Evolutionary conservation across 2,888 invertebrate species (phyloP).

Genomic region (Dynastes tityus): DNA sequence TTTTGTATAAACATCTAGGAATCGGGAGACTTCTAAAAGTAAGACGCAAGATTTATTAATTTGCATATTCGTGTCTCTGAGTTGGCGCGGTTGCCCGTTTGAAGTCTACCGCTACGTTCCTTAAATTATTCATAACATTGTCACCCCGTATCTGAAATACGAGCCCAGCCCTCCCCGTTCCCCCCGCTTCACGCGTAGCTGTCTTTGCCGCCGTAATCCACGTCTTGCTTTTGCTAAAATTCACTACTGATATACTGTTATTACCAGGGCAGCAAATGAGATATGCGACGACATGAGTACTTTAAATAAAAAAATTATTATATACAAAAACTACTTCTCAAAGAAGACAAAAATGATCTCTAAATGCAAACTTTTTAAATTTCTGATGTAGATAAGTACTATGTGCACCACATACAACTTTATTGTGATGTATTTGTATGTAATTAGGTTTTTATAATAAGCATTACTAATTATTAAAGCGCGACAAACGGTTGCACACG

Average conservation of each 20-base stretch:
- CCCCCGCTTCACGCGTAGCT: not conserved
- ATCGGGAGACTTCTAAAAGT: constrained; percentile 65
- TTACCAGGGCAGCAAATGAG: no score
- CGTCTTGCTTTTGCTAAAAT: constrained; percentile 33
- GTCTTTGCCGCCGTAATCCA: constrained; percentile 14
- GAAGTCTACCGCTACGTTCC: constrained; percentile 65
- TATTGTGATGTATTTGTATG: no score
- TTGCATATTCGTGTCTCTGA: constrained; percentile 66
- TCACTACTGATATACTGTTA: constrained; percentile 17
- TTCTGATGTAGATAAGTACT: no score
- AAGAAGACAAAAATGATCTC: no score
- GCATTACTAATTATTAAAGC: no score
- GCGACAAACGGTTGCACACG: no score
- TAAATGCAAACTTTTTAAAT: no score
- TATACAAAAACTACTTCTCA: no score
- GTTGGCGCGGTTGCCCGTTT: constrained; percentile 60
- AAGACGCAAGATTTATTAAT: constrained; percentile 69
- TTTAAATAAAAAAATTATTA: no score
- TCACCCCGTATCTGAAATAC: constrained; percentile 64
- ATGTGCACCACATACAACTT: no score
- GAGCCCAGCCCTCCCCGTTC: constrained; percentile 49
- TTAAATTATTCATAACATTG: constrained; percentile 69
- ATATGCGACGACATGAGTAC: no score
- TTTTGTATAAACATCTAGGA: constrained; percentile 34
- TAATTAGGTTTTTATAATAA: no score